Evolutionary conservation across 2,888 invertebrate genomes (phyloP), one percentile per base, ranked within the genome.

Genomic region (Hemicrepidius hirtus): DNA sequence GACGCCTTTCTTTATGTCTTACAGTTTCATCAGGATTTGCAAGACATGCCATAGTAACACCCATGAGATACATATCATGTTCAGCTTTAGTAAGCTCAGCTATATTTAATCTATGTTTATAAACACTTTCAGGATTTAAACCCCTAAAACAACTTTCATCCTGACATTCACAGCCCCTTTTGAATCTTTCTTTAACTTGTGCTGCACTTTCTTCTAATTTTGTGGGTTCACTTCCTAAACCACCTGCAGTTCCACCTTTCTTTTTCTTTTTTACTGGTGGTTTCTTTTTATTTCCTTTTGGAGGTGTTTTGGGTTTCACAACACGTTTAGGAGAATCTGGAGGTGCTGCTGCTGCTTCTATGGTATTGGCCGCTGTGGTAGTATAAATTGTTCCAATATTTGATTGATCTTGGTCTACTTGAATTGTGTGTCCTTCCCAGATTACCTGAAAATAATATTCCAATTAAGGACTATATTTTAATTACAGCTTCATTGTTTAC

Each of bases 1-100:
- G 88, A 85, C 92, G 89, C 55, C 94, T 87, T 76, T 93, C 93
- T 82, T 93, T 94, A 78, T 93, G 92, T 20, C 93, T 87, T 0
- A 92, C 91, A 0, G 92, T 92, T 73, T 92, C 92, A 68, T 92
- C 92, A 16, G 92, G 92, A 84, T 94, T 93, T 0, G 93, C 92
- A 76, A 94, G 87, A 79, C 93, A 93, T 0, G 94, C 94, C 94
- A 93, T 94, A 1, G 93, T 94, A 32, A 94, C 92, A n/a, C 94
- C 94, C 94, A 94, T 94, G 80, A 94, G 86, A 83, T 94, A 94
- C 94, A 94, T 94, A 84, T 94, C 94, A 84, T 94, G 94, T 84
- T 94, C 94, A 68, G 92, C 93, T 86, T 94, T 94, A 0, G 94
- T 94, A 71, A 94, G 83, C 84, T 94, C 94, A 0, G 94, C 94